Percentiles rank a stretch among this genome's conserved stretches.
These are phyloP conservation scores for Habropoda laboriosa DNA, from an alignment of 1,140 invertebrate genomes.

Conservation along the genomic window DNA sequence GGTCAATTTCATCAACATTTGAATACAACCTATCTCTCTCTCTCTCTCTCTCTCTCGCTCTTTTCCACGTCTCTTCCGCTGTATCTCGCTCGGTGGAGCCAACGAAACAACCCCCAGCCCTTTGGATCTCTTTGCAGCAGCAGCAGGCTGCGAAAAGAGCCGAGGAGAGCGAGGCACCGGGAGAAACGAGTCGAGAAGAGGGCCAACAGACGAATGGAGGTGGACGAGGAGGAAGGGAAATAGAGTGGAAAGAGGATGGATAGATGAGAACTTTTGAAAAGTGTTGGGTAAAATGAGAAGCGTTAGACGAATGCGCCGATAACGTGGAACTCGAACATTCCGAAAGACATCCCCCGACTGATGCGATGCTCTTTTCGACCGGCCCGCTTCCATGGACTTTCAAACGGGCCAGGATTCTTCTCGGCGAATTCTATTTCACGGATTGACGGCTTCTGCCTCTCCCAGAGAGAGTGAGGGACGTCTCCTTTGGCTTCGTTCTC, in stretches of 20 bases:
- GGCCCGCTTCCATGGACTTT: constrained; percentile 26
- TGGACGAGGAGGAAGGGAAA: constrained; percentile 40
- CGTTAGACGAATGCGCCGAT: constrained; percentile 64
- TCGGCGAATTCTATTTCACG: constrained; percentile 41
- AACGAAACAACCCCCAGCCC: constrained; percentile 56
- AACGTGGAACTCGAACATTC: constrained; percentile 57
- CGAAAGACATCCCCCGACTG: constrained; percentile 55
- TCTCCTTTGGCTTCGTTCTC: neutral
- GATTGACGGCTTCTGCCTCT: constrained; percentile 11
- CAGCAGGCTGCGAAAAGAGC: constrained; percentile 62
- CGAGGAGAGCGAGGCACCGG: constrained; percentile 21
- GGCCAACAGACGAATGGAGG: constrained; percentile 19
- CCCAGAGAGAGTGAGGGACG: neutral
- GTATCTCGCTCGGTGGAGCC: constrained; percentile 35
- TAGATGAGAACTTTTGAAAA: constrained; percentile 75
- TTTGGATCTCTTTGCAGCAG: constrained; percentile 65
- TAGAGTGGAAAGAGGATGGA: constrained; percentile 19
- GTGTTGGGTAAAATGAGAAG: constrained; percentile 66
- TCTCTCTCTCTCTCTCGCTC: neutral
- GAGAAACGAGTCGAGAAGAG: constrained; percentile 29
- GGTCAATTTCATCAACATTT: constrained; percentile 83
- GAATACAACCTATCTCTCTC: constrained; percentile 71
- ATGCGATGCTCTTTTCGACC: constrained; percentile 48
- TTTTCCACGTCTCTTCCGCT: constrained; percentile 33
- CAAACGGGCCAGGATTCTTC: constrained; percentile 33